Evolutionary conservation across 2,888 invertebrate species (phyloP), one percentile per base, ranked within the genome.

Genomic region (Eupeodes luniger): DNA sequence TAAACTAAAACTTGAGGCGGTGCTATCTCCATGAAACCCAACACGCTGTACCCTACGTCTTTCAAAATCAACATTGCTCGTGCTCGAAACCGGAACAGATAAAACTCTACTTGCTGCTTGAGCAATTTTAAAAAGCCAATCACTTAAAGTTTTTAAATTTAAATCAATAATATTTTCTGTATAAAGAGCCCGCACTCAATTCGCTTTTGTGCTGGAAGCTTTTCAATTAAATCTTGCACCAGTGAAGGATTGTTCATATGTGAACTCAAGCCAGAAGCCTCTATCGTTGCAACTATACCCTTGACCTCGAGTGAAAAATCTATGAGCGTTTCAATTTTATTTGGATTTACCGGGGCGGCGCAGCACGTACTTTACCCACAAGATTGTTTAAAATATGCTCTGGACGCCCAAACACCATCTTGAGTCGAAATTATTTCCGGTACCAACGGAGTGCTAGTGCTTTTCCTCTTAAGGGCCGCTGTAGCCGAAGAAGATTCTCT

Each of bases 391-490:
- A 81, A 47, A 85, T 83, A 59, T 83, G 75, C 53, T 80, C 82
- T 11, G 77, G 80, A 14, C 81, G 74, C 12, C 83, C 89, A 55
- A 89, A 89, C 12, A 81, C 19, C 83, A 85, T 86, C 53, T 64
- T 59, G 34, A 11, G 84, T 86, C 49, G 79, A 79, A 57, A 85
- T 85, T 7, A 85, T 70, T 55, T 85, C 75, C 14, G 89, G 85
- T 0, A 88, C 85, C 14, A 85, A 76, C 47, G 77, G 70, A n/a
- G n/a, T n/a, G n/a, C 84, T 7, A 85, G 36, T 10, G 81, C 81
- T 64, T 81, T 88, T 14, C 70, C 59, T 53, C 59, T 84, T 5
- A 84, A 57, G 11, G 84, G 75, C 7, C 84, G 81, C 47, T 88
- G 78, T 5, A 88, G 62, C 5, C 76, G 62, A 36, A 78, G 66